Conservation (phyloP, 2,113 vertebrate genomes). For the Elanus axillaris region DNA sequence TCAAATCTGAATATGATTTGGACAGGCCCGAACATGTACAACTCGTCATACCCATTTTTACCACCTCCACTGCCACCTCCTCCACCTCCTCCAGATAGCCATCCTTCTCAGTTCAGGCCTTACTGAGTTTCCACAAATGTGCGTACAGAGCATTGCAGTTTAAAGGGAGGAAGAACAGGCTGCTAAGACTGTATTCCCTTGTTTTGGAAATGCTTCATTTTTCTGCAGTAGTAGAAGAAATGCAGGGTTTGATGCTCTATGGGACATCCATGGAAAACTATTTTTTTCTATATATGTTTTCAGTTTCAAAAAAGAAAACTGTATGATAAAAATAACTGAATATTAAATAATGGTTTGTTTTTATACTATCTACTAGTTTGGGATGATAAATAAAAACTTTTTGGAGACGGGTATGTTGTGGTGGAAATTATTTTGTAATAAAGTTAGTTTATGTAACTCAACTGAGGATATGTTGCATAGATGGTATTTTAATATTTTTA, state of each 20-base stretch:
- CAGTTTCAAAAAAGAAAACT: neutral
- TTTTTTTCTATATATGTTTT: neutral
- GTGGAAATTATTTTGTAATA: neutral
- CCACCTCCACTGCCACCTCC: neutral
- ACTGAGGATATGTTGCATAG: neutral
- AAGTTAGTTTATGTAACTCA: neutral
- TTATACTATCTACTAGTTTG: neutral
- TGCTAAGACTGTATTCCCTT: neutral
- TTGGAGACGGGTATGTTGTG: neutral
- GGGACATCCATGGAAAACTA: neutral
- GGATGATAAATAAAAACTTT: slow-evolving; percentile 14
- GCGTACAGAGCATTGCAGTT: neutral
- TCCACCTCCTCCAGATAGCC: slow-evolving; percentile 1
- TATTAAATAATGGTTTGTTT: slow-evolving; percentile 16
- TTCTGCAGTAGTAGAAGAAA: neutral
- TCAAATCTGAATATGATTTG: slow-evolving; percentile 54
- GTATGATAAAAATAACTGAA: neutral
- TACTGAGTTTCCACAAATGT: neutral
- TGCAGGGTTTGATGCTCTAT: neutral
- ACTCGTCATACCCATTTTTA: slow-evolving; percentile 4
- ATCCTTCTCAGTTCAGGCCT: slow-evolving; percentile 37
- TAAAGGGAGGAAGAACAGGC: neutral
- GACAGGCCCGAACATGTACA: slow-evolving; percentile 26
- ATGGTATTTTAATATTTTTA: neutral
- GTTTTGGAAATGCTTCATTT: neutral